Conservation (phyloP, 2,113 vertebrate genomes). For the Bubo scandiacus region DNA sequence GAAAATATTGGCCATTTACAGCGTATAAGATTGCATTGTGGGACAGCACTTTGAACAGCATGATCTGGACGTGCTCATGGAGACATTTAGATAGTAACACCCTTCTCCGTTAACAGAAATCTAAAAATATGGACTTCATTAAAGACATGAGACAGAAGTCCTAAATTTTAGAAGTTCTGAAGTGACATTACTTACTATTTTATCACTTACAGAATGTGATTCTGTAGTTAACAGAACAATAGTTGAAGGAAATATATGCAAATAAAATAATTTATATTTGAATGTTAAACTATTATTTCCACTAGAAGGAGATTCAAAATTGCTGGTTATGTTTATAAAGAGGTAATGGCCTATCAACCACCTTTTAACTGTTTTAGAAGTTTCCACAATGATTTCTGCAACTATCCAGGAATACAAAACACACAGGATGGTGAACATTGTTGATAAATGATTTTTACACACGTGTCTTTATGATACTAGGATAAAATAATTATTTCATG, state of each 20-base stretch:
- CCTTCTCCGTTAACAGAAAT: not conserved
- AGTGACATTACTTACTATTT: not conserved
- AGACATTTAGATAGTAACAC: not conserved
- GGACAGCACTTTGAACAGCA: not conserved
- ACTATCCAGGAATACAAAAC: constrained; percentile 23
- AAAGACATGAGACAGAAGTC: not conserved
- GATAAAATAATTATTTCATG: not conserved
- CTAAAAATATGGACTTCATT: not conserved
- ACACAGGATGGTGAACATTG: not conserved
- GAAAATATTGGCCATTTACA: not conserved
- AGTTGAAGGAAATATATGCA: not conserved
- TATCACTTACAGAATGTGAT: not conserved
- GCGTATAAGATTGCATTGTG: not conserved
- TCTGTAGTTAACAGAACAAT: not conserved
- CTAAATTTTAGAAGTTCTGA: not conserved
- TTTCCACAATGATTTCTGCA: constrained; percentile 55
- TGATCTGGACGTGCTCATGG: not conserved
- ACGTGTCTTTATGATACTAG: not conserved
- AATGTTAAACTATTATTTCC: constrained; percentile 29
- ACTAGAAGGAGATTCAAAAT: constrained; percentile 33
- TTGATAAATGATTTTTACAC: not conserved
- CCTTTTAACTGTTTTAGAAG: constrained; percentile 35
- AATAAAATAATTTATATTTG: constrained; percentile 26
- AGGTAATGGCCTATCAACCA: constrained; percentile 15
- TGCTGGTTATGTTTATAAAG: constrained; percentile 22